Conservation (phyloP, 35 echinoderm and acorn worm species). For the Heliocidaris tuberculata region DNA sequence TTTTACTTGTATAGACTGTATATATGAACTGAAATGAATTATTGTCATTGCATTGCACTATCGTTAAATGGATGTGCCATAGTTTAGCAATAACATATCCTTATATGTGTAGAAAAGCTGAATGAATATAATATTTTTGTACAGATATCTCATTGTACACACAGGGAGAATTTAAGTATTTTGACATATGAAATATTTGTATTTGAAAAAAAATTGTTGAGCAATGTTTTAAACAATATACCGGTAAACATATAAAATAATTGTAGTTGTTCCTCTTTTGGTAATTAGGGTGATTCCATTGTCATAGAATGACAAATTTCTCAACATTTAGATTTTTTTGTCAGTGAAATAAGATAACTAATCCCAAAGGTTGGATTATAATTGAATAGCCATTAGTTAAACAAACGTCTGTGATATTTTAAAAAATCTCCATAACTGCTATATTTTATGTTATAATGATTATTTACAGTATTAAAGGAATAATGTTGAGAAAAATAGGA, state of each 20-base stretch:
- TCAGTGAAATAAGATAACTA: no score
- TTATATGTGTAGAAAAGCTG: not conserved
- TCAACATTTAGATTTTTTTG: no score
- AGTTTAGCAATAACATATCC: not conserved
- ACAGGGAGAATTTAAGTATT: not conserved
- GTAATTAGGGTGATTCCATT: no score
- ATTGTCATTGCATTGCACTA: not conserved
- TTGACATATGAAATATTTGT: not conserved
- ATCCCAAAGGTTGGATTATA: no score
- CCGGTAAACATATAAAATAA: not conserved
- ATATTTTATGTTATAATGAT: no score
- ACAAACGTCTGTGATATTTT: no score
- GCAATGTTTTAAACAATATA: not conserved
- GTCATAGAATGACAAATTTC: no score
- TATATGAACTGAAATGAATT: slow-evolving; percentile 1
- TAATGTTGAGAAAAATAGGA: no score
- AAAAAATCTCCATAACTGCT: no score
- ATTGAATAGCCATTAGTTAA: no score
- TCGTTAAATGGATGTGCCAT: not conserved
- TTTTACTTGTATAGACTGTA: slow-evolving; percentile 5
- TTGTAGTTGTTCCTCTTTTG: not conserved
- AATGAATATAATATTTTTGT: slow-evolving; percentile 2
- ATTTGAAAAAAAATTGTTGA: not conserved
- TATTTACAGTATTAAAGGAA: no score
- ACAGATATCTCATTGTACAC: not conserved